A percentile compares a stretch with the other conserved stretches of the same genome.
Evolutionary conservation across 2,113 vertebrate species (phyloP).

Genomic region (Muscicapa adusta): DNA sequence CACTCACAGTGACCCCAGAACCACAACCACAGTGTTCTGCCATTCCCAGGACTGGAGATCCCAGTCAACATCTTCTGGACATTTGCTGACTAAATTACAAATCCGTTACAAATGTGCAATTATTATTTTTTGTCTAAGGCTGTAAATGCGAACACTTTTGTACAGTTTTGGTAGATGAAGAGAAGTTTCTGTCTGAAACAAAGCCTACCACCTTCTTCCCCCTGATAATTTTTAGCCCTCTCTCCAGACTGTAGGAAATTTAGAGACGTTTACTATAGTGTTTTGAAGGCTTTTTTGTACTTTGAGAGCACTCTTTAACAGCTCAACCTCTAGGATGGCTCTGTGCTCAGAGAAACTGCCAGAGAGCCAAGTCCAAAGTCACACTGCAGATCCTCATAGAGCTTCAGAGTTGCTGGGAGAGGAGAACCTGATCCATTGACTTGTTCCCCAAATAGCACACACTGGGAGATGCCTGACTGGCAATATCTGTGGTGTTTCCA

Average conservation of each 20-base stretch:
- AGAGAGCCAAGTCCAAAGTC: background rate
- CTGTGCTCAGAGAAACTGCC: background rate
- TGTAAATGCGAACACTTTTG: background rate
- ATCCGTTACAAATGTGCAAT: background rate
- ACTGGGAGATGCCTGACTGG: conserved; percentile 48
- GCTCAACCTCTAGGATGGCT: background rate
- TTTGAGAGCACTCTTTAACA: background rate
- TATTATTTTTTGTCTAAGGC: background rate
- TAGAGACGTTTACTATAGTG: background rate
- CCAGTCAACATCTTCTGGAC: background rate
- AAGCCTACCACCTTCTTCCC: background rate
- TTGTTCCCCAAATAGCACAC: conserved; percentile 23
- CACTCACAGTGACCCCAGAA: background rate
- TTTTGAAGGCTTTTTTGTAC: background rate
- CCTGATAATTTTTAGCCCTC: background rate
- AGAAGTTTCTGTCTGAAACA: background rate
- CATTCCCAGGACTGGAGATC: background rate
- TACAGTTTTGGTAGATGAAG: background rate
- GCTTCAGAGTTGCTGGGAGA: background rate
- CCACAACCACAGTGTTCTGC: background rate
- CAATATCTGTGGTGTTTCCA: conserved; percentile 48
- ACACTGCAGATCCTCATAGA: background rate
- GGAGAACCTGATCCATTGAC: conserved; percentile 10
- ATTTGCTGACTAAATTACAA: background rate
- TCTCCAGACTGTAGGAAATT: background rate